Percentiles rank a stretch among this genome's conserved stretches.
Conservation (phyloP, 1,140 invertebrate species). For the Thereuonema tuberculata region DNA sequence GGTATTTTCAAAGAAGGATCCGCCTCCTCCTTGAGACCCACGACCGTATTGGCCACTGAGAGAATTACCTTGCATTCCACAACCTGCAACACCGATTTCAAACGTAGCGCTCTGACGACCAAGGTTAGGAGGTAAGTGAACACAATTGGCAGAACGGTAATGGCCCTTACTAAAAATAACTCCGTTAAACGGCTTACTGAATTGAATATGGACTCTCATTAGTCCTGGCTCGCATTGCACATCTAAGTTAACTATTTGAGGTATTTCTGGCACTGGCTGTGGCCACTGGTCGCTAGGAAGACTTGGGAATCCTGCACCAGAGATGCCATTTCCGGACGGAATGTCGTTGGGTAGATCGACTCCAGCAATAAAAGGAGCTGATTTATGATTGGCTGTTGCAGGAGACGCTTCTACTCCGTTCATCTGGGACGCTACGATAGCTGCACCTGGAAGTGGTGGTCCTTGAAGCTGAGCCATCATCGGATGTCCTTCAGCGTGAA, state of each 20-base stretch:
- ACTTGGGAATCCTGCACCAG: not conserved
- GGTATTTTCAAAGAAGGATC: constrained; percentile 88
- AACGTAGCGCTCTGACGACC: constrained; percentile 74
- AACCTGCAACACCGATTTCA: constrained; percentile 77
- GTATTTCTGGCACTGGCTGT: constrained; percentile 20
- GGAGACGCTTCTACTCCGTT: too few species aligned
- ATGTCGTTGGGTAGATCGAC: not conserved
- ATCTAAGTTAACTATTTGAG: constrained; percentile 19
- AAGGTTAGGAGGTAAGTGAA: constrained; percentile 72
- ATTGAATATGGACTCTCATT: constrained; percentile 88
- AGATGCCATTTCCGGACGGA: not conserved
- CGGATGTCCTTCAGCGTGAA: too few species aligned
- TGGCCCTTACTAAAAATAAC: constrained; percentile 81
- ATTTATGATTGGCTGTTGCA: constrained; percentile 2
- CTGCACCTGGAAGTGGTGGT: too few species aligned
- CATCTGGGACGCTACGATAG: too few species aligned
- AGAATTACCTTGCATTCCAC: constrained; percentile 79
- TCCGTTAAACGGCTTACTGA: constrained; percentile 86
- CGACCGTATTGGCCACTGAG: constrained; percentile 65
- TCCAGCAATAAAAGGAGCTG: constrained; percentile 1
- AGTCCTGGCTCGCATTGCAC: constrained; percentile 73
- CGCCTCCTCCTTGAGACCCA: constrained; percentile 59
- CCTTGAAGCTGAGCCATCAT: too few species aligned
- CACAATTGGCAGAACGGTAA: constrained; percentile 81
- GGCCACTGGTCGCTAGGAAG: constrained; percentile 8